Conservation (phyloP, 2,113 vertebrate species). For the Equus przewalskii region DNA sequence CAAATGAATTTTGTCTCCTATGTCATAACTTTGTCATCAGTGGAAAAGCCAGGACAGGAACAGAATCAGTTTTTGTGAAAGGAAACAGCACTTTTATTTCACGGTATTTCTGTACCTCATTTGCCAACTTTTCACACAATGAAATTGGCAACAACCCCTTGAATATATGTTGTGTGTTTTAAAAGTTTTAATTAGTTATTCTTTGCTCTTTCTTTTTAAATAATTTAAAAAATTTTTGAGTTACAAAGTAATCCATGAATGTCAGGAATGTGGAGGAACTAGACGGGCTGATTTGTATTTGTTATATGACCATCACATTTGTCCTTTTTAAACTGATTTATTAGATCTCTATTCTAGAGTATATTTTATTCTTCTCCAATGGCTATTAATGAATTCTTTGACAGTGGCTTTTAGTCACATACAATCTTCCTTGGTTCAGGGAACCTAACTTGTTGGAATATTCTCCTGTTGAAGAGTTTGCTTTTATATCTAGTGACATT, state of each 20-base stretch:
- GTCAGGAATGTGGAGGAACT: neutral
- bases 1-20: conserved; percentile 26
- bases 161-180: neutral
- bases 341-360: neutral
- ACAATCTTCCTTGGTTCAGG: neutral
- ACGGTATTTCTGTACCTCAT: neutral
- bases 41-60: neutral
- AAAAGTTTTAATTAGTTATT: neutral
- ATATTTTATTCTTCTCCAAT: conserved; percentile 7
- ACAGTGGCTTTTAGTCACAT: neutral
- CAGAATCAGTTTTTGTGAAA: neutral
- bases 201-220: neutral
- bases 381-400: conserved; percentile 53
- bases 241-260: neutral
- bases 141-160: neutral
- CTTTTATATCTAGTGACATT: conserved; percentile 83
- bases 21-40: conserved; percentile 6
- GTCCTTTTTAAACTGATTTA: conserved; percentile 25
- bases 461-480: conserved; percentile 68
- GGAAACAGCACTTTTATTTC: conserved; percentile 25
- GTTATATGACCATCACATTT: neutral
- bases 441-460: conserved; percentile 65
- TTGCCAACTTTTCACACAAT: conserved; percentile 6
- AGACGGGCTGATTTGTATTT: neutral
- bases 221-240: neutral